These are phyloP conservation scores for Polyodon spathula DNA, from an alignment of 2,113 vertebrate genomes.

Conservation along the genomic window DNA sequence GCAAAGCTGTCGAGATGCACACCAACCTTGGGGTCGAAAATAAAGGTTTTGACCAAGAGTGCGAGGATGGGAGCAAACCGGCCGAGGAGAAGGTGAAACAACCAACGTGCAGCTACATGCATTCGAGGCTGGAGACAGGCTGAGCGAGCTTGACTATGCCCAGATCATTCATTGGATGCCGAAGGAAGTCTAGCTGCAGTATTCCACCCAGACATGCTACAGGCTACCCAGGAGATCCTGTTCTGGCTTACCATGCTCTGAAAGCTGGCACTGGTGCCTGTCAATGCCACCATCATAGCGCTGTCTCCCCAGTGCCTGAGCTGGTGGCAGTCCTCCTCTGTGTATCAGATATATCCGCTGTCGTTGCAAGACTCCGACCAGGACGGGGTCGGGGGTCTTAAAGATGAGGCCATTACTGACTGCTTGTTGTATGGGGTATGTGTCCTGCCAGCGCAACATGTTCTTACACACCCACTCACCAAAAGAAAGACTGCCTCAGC, in stretches of 20 bases:
- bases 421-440: constrained; percentile 59
- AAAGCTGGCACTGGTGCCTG: constrained; percentile 46
- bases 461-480: no score
- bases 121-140: constrained; percentile 2
- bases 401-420: constrained; percentile 54
- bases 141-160: constrained; percentile 27
- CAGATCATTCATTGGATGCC: constrained; percentile 83
- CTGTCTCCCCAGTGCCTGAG: constrained; percentile 82
- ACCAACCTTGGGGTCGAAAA: constrained; percentile 48
- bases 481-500: no score
- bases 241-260: constrained; percentile 77
- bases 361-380: constrained; percentile 85
- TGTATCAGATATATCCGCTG: constrained; percentile 86
- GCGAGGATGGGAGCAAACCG: constrained; percentile 5
- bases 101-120: neutral
- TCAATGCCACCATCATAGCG: constrained; percentile 64
- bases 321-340: constrained; percentile 86
- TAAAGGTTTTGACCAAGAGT: constrained; percentile 55
- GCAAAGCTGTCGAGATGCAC: constrained; percentile 42
- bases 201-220: constrained; percentile 73
- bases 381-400: constrained; percentile 85
- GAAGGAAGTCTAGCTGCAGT: constrained; percentile 79
- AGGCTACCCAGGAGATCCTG: constrained; percentile 74
- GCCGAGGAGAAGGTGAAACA: neutral
- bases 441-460: neutral